Conservation (phyloP, 2,888 invertebrate species). For the Crioceris asparagi region DNA sequence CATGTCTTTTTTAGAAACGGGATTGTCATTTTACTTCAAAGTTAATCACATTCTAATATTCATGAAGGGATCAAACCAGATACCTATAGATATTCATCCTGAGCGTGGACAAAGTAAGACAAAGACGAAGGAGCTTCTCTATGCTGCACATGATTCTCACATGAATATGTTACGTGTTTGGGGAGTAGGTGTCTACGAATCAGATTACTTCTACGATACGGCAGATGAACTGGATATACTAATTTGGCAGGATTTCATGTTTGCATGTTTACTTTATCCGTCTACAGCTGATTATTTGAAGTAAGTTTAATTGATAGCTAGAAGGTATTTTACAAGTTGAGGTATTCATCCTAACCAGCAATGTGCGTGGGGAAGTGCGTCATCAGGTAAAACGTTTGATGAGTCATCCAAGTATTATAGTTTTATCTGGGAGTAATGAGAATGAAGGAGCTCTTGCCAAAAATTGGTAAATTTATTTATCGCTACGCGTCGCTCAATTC, state of each 20-base stretch:
- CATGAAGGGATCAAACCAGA: conserved; percentile 91
- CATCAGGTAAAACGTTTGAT: conserved; percentile 76
- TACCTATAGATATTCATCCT: conserved; percentile 77
- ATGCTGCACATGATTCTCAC: conserved; percentile 61
- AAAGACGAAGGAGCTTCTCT: conserved; percentile 53
- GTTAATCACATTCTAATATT: conserved; percentile 80
- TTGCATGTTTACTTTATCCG: conserved; percentile 94
- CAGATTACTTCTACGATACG: conserved; percentile 75
- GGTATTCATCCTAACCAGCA: conserved; percentile 25
- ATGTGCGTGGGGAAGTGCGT: conserved; percentile 62
- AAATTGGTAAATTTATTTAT: conserved; percentile 53
- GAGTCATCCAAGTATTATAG: conserved; percentile 73
- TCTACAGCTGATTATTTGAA: conserved; percentile 56
- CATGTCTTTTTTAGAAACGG: conserved; percentile 31
- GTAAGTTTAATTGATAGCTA: conserved; percentile 32
- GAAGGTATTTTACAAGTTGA: not conserved
- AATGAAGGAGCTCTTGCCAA: conserved; percentile 81
- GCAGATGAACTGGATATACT: conserved; percentile 85
- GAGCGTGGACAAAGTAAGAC: conserved; percentile 52
- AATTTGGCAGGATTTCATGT: conserved; percentile 98
- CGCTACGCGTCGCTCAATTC: too few species aligned
- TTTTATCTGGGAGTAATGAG: conserved; percentile 94
- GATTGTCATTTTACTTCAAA: conserved; percentile 74
- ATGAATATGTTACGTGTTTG: conserved; percentile 93
- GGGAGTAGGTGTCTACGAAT: conserved; percentile 97